Base-by-base conservation (phyloP, 2,797 vertebrate genomes). In the Oreortyx pictus region DNA sequence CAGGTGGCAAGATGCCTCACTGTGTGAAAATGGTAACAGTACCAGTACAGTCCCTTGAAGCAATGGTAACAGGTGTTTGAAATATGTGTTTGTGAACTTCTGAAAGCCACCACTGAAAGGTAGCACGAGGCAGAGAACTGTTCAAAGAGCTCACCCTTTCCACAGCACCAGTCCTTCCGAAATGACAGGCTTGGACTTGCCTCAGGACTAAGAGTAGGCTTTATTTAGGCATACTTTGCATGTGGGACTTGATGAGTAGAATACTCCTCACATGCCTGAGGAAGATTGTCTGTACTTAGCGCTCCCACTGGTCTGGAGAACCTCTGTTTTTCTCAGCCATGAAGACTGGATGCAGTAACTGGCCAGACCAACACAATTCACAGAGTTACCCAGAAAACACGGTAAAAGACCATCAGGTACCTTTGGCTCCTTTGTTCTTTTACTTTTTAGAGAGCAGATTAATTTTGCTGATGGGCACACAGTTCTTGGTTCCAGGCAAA, bases 271-370 rank as follows among this genome's bases (percentile, higher is more conserved):
- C 5, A 5, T 25, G 10, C 7, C 31, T 54, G n/a, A 82, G 52
- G 25, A 80, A 74, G 35, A 56, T 37, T n/a, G 6, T 68, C 82
- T 76, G 6, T 23, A 18, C 19, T 18, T 49, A 22, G 3, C 31
- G 8, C 5, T 60, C 35, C 13, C 2, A 0, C 22, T 41, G 22
- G 11, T 66, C 17, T 1, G 3, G 24, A 54, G 18, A 81, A 4
- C 25, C 37, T 14, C 31, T 71, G 14, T 14, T 35, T 5, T 70
- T 75, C 49, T 78, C 9, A 37, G 27, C 57, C 49, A 65, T 0
- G 0, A 57, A 72, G 49, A 8, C 12, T 52, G 31, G 50, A 65
- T 11, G 14, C 12, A 11, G 29, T 27, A 7, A 29, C 5, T 4
- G 23, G 15, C 25, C 50, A 62, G 41, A 57, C 13, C 15, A 67